Evolutionary conservation across 2,888 invertebrate genomes (phyloP), one percentile per base, ranked within the genome.

Genomic region (Neoaliturus tenellus): DNA sequence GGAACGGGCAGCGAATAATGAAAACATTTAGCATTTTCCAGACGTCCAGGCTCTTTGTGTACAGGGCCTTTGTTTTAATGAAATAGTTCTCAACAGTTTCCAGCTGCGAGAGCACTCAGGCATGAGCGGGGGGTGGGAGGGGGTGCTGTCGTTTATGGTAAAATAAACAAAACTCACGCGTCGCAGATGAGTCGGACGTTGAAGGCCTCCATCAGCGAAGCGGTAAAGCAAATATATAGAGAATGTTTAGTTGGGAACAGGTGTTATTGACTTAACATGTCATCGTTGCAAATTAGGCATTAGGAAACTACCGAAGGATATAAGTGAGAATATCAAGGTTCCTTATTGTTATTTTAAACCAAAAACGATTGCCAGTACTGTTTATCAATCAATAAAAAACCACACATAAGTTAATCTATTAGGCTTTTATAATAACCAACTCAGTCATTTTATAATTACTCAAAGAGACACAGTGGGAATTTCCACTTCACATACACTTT

Each of bases 1-100:
- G 78, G 55, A 55, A 48, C 55, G 51, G 78, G 78, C n/a, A 78
- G 33, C 41, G 78, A 55, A 78, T 78, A 78, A 78, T 78, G 78
- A 78, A 78, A 78, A 78, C 78, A 78, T 78, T 55, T 55, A 55
- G 51, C 5, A 55, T 78, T 78, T 78, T 55, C 44, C 73, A 75
- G 73, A 75, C 73, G 73, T 39, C 44, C 39, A 39, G 44, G 23
- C 44, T 75, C 73, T 75, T 75, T 75, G 73, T 75, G 73, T 44
- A 39, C 20, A 23, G 41, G 41, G 44, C 44, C 73, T 75, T 75
- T 75, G 73, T 75, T 41, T 44, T 41, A 44, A 44, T 75, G 69
- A 75, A 75, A 75, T 75, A 75, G 73, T 75, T 44, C 73, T 35
- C 28, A 75, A 75, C 44, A 69, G 35, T 75, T 41, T 44, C 35